These are phyloP conservation scores for Apodemus agrarius DNA, from an alignment of 2,797 vertebrate species.

Conservation along the genomic window DNA sequence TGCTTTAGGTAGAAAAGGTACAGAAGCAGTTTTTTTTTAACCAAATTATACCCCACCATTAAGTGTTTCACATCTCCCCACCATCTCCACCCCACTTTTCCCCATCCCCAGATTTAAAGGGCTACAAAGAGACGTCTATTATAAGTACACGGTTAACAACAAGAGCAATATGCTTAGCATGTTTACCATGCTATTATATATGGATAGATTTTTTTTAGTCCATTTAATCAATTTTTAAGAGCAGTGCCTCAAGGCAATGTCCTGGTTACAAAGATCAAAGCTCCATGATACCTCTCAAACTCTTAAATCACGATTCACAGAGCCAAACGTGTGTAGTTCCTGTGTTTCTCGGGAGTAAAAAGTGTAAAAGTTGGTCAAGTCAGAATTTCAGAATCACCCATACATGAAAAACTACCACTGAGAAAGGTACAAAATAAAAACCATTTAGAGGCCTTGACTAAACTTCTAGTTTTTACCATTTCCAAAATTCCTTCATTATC, in stretches of 20 bases:
- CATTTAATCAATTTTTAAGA: slow-evolving; percentile 12
- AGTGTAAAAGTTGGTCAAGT: neutral
- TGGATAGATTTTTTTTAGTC: neutral
- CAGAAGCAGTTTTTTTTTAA: neutral
- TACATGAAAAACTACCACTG: neutral
- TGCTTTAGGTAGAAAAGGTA: neutral
- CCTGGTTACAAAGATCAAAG: neutral
- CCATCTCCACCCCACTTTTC: neutral
- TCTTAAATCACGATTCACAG: neutral
- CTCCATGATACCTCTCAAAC: neutral
- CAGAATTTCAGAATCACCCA: slow-evolving; percentile 15
- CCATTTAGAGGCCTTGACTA: neutral
- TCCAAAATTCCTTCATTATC: slow-evolving; percentile 45
- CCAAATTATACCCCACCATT: neutral
- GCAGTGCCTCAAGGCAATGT: neutral
- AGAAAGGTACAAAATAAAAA: slow-evolving; percentile 46
- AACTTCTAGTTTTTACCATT: neutral
- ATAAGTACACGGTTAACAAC: neutral
- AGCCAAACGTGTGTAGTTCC: neutral
- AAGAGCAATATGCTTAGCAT: neutral
- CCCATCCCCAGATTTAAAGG: neutral
- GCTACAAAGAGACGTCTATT: neutral
- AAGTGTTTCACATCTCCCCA: neutral
- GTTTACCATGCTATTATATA: neutral
- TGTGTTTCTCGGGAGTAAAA: accelerated